Evolutionary conservation across 1,140 invertebrate species (phyloP), one percentile per base, ranked within the genome.

Genomic region (Pararge aegeria): DNA sequence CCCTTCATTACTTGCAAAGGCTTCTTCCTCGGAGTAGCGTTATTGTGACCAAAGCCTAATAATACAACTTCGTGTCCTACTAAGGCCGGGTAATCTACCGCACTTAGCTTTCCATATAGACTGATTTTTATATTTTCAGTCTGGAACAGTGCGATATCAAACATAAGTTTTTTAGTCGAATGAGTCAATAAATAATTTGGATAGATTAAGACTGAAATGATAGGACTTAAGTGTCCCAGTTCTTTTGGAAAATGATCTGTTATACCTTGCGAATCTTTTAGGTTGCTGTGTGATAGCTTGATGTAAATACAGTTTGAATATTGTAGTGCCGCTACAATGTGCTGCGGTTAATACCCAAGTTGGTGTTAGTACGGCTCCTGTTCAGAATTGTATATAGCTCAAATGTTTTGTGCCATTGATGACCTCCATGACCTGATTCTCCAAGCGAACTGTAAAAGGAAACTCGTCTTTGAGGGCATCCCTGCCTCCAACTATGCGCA

Each of bases 291-390:
- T n/a, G 13, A 37, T 3, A 37, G 4, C 13, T 37, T 10, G 2
- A 37, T 42, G 10, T 20, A 9, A 3, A 21, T 10, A 6, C 40
- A 4, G 6, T 42, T 20, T 5, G 0, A 53, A 15, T 29, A 18
- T 54, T 18, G 5, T 42, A 5, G 6, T 16, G n/a, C n/a, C 13
- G n/a, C 42, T 9, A n/a, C 52, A 54, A 15, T 54, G 52, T 19
- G 52, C 52, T 42, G 52, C 52, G 15, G 37, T 27, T 42, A 54
- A 16, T n/a, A 54, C 16, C 52, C 52, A 54, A 4, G 34, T 16
- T 42, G 52, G 34, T 9, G 34, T 21, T 4, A 54, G 5, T 24
- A 37, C 38, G 20, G 38, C 7, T 0, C 52, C 52, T 2, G 53
- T 44, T 20, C 53, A 55, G 15, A 30, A 1, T n/a, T 21, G 34